Evolutionary conservation across 2,113 vertebrate species (phyloP), one percentile per base, ranked within the genome.

Genomic region (Boleophthalmus pectinirostris): DNA sequence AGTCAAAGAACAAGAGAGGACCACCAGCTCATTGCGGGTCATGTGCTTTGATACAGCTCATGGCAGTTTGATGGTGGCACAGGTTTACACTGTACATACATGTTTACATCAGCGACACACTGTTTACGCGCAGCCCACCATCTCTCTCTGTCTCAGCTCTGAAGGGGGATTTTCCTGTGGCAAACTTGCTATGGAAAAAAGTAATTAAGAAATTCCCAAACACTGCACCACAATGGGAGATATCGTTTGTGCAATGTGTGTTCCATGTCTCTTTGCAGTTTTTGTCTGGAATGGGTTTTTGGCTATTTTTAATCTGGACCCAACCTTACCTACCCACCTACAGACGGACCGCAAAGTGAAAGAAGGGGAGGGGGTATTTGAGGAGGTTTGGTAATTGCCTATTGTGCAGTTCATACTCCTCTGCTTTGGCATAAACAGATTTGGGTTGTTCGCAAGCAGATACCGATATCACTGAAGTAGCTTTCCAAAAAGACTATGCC

Each of bases 141-240:
- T 75, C 77, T 72, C 82, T 77, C 82, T 84, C 85, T 83, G 82
- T 73, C 77, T 85, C 78, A 9, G 64, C 84, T 89, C 87, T 90
- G 81, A 91, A 91, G 84, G 88, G 88, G 89, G 89, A 92, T 90
- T 93, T 93, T 93, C 89, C 90, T 94, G 91, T 83, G 87, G 90
- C 82, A 82, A 78, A 78, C 82, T 25, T 80, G 88, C 89, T 87
- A 92, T 80, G 88, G 90, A 92, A 93, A 54, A 92, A 92, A 93
- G 87, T 87, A 91, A 93, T 92, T 92, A 90, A 92, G 89, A 93
- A 58, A 91, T 90, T 91, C 89, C 87, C 90, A 91, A 93, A 92
- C 89, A 90, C 82, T 66, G 75, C 87, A 92, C 89, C 90, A 91
- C 91, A 90, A 93, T 90, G 85, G 87, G 82, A 89, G 88, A 88